A percentile compares a stretch with the other conserved stretches of the same genome.
Conservation (phyloP, 2,113 vertebrate species). For the Planiliza haematocheilus region DNA sequence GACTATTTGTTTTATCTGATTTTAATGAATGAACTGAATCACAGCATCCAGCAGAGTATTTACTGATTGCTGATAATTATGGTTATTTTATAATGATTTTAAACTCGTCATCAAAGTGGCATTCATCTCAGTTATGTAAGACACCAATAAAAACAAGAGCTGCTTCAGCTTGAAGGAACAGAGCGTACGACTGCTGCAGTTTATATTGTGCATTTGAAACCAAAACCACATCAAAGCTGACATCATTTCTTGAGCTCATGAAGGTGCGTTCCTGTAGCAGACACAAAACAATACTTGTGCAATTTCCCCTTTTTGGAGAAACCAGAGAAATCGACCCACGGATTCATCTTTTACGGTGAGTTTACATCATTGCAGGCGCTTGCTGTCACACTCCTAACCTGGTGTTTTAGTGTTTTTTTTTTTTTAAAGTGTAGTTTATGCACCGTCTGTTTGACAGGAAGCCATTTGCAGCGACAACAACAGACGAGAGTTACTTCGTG, state of each 20-base stretch:
- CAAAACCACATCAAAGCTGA: slow-evolving; percentile 74
- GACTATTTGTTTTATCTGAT: slow-evolving; percentile 31
- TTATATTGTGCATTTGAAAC: slow-evolving; percentile 48
- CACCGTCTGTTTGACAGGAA: slow-evolving; percentile 73
- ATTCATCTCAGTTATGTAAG: slow-evolving; percentile 1
- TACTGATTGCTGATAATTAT: background rate
- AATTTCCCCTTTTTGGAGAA: slow-evolving; percentile 4
- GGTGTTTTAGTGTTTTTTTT: background rate
- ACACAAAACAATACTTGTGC: slow-evolving; percentile 36
- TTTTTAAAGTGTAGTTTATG: slow-evolving; percentile 4
- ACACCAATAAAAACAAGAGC: slow-evolving; percentile 22
- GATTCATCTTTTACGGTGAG: slow-evolving; percentile 8
- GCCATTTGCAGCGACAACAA: slow-evolving; percentile 38
- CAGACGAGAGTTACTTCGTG: slow-evolving; percentile 49
- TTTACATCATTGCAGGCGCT: background rate
- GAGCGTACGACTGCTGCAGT: slow-evolving; percentile 31
- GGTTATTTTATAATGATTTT: slow-evolving; percentile 24
- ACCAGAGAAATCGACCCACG: background rate
- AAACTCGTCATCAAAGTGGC: background rate
- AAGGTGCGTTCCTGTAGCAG: slow-evolving; percentile 42
- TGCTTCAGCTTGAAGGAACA: slow-evolving; percentile 42
- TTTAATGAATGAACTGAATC: slow-evolving; percentile 21
- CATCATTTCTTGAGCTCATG: slow-evolving; percentile 51
- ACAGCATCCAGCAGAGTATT: background rate
- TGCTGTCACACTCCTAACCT: background rate